These are phyloP conservation scores for Rhinophrynus dorsalis DNA, from an alignment of 2,797 vertebrate genomes.

Conservation along the genomic window DNA sequence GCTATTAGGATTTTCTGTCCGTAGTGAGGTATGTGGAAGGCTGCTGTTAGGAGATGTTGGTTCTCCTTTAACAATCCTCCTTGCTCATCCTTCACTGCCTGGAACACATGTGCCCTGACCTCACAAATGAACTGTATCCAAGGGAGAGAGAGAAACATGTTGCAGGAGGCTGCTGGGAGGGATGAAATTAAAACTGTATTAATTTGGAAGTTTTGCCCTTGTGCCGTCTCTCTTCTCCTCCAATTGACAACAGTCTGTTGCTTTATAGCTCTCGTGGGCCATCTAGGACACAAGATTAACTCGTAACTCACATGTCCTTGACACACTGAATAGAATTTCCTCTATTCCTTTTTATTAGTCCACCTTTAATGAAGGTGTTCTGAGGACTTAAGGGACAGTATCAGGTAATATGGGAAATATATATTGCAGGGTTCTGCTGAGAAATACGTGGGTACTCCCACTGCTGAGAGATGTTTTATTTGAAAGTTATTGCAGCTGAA, in stretches of 20 bases:
- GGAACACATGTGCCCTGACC: not conserved
- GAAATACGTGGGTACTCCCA: too few species aligned
- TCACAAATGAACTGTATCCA: conserved; percentile 23
- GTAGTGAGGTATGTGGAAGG: too few species aligned
- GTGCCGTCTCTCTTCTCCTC: conserved; percentile 46
- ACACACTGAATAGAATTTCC: conserved; percentile 60
- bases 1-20: too few species aligned
- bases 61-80: too few species aligned
- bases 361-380: conserved; percentile 4
- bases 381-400: conserved; percentile 36
- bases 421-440: too few species aligned
- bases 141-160: conserved; percentile 9
- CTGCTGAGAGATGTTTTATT: too few species aligned
- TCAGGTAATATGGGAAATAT: too few species aligned
- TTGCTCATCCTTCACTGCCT: not conserved
- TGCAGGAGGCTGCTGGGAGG: conserved; percentile 39
- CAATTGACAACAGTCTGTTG: conserved; percentile 49
- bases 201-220: conserved; percentile 53
- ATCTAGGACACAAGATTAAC: conserved; percentile 60
- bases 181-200: conserved; percentile 52
- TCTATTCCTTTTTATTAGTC: conserved; percentile 60
- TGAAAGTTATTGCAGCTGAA: too few species aligned
- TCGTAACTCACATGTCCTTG: conserved; percentile 61
- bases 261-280: conserved; percentile 61
- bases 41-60: too few species aligned